Evolutionary conservation across 2,113 vertebrate species (phyloP).

Genomic region (Sceloporus undulatus): DNA sequence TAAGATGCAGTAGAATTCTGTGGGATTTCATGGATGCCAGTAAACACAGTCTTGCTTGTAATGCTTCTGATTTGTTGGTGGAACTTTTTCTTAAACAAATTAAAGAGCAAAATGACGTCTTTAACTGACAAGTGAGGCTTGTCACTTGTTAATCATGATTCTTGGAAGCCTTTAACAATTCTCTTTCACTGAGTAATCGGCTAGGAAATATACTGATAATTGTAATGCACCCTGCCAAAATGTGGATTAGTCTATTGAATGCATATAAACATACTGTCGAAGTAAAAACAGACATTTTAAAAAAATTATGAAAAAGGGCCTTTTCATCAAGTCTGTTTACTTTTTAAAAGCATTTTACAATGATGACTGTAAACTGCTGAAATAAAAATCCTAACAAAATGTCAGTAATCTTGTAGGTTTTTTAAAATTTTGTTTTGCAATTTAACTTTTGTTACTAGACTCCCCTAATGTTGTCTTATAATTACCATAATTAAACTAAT

Average conservation of each 20-base stretch:
- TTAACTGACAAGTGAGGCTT: not conserved
- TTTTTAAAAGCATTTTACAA: not conserved
- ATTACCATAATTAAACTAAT: not conserved
- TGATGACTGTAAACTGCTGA: not conserved
- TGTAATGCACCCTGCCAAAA: conserved; percentile 12
- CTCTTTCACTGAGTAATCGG: not conserved
- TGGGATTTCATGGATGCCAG: conserved; percentile 14
- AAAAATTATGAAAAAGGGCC: not conserved
- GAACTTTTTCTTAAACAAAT: conserved; percentile 40
- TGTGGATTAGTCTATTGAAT: not conserved
- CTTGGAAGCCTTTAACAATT: conserved; percentile 9
- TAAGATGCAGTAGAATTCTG: not conserved
- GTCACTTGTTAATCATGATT: not conserved
- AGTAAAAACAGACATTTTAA: not conserved
- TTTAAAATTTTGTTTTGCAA: not conserved
- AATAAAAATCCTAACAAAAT: not conserved
- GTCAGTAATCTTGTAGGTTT: not conserved
- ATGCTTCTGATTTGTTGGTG: conserved; percentile 11
- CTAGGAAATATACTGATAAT: not conserved
- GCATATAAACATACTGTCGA: not conserved
- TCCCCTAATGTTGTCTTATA: not conserved
- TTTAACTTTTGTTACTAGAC: not conserved
- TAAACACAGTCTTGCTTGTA: conserved; percentile 16
- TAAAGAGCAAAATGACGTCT: not conserved
- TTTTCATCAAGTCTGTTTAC: not conserved